These are phyloP conservation scores for Bombus soroeensis DNA, from an alignment of 1,140 invertebrate genomes.

Conservation along the genomic window DNA sequence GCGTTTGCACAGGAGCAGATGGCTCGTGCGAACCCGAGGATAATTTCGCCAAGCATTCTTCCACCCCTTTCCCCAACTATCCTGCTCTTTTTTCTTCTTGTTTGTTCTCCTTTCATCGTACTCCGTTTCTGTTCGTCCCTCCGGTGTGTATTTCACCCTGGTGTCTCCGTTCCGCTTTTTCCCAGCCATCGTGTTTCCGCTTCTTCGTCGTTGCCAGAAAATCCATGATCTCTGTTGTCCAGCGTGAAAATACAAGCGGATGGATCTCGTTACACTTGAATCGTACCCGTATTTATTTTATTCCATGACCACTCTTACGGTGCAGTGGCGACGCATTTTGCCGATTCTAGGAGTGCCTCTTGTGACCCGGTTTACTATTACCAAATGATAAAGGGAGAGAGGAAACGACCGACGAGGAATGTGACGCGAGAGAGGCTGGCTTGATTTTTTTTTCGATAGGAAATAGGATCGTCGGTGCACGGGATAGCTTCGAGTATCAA, in stretches of 20 bases:
- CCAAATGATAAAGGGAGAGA: background rate
- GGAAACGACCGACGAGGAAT: background rate
- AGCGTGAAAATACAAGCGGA: constrained; percentile 45
- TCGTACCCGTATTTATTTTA: constrained; percentile 56
- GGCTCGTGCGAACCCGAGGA: constrained; percentile 65
- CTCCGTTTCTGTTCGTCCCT: background rate
- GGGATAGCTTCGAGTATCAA: constrained; percentile 21
- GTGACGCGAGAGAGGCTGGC: background rate
- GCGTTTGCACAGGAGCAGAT: constrained; percentile 48
- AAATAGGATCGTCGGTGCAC: constrained; percentile 16
- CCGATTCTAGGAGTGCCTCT: constrained; percentile 7
- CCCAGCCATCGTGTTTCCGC: background rate
- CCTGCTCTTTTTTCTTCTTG: background rate
- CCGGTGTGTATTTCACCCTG: too few relatives aligned
- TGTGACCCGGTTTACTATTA: background rate
- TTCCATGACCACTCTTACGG: background rate
- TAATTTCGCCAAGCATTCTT: constrained; percentile 68
- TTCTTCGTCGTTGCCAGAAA: background rate
- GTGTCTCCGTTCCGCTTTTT: background rate
- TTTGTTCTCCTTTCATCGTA: constrained; percentile 1
- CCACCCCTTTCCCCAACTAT: background rate
- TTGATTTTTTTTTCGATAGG: constrained; percentile 9
- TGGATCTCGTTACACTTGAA: constrained; percentile 60
- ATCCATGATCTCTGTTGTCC: constrained; percentile 44
- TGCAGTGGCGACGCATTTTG: background rate